Base-by-base conservation (phyloP, 2,113 vertebrate species). In the Ciconia stormi region DNA sequence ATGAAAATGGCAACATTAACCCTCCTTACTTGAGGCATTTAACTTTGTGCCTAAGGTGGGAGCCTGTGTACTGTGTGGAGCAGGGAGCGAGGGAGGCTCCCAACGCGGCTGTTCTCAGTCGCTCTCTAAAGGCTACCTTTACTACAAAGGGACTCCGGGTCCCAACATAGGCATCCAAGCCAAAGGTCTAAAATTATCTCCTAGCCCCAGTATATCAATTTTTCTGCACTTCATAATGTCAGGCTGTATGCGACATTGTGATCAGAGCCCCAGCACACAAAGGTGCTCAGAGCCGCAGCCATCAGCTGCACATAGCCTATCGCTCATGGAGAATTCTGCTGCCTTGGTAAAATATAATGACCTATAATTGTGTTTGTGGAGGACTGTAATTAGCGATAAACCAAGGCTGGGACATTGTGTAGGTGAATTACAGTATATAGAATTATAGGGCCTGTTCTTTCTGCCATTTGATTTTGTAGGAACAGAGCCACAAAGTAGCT, bases 401-500 rank as follows among this genome's bases (percentile, higher is more conserved):
- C n/a, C 49, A 90, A 76, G 53, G 90, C 81, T 58, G 22, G 66
- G 70, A 85, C 84, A 77, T 46, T 6, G 10, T 82, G 92, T 92
- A 91, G 78, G 87, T 90, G 90, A 96, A 86, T 73, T 94, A 76
- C 32, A 88, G 58, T 85, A 76, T 90, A 50, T 23, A n/a, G 93
- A 96, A 96, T 94, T 96, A 91, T 6, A 95, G 71, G 36, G 21
- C 74, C 66, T 70, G 46, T 40, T 82, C 70, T 82, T 93, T 55
- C 84, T 80, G 61, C 73, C 36, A 14, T 93, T 91, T 55, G 20
- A 69, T 76, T 85, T 69, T 76, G 53, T 22, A 62, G 66, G 52
- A 66, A 61, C 30, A 72, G 69, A 94, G 81, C n/a, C 40, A 44
- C 7, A 16, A 63, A 71, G 89, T 22, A 56, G 52, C 16, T 84